Conservation (phyloP, 2,888 invertebrate genomes). For the Dioctria rufipes region DNA sequence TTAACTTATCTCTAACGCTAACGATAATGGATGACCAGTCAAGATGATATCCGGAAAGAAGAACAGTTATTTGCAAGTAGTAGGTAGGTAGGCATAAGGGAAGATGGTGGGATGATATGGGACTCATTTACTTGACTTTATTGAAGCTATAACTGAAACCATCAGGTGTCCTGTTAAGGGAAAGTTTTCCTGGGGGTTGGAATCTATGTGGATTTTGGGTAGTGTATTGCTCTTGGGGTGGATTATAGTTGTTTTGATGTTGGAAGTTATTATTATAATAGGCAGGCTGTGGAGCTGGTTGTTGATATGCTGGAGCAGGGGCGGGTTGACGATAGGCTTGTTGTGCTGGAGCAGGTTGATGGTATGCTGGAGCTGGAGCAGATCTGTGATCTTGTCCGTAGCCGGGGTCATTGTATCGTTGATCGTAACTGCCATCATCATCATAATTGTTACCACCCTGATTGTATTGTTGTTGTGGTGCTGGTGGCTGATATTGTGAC, state of each 20-base stretch:
- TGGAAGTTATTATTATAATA: constrained; percentile 66
- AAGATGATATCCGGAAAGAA: constrained; percentile 36
- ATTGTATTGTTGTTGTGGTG: constrained; percentile 63
- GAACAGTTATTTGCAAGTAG: constrained; percentile 1
- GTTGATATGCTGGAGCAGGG: constrained; percentile 65
- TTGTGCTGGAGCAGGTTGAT: constrained; percentile 68
- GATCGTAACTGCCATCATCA: constrained; percentile 71
- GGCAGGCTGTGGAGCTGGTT: constrained; percentile 65
- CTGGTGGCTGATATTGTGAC: constrained; percentile 71
- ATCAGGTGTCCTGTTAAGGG: constrained; percentile 88
- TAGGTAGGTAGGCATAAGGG: constrained; percentile 16
- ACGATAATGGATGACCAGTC: constrained; percentile 46
- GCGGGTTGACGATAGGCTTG: constrained; percentile 71
- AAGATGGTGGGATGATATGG: background rate
- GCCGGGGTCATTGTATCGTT: constrained; percentile 70
- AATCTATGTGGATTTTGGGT: constrained; percentile 83
- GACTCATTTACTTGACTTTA: constrained; percentile 72
- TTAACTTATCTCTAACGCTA: constrained; percentile 36
- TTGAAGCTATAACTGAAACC: constrained; percentile 91
- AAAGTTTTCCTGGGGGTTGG: constrained; percentile 89
- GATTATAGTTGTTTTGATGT: constrained; percentile 62
- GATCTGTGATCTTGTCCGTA: constrained; percentile 72
- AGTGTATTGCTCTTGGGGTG: constrained; percentile 72
- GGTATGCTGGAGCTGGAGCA: constrained; percentile 71
- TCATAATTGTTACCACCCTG: constrained; percentile 65